Base-by-base conservation (phyloP, 2,888 invertebrate species). In the Cylloceria caligata region DNA sequence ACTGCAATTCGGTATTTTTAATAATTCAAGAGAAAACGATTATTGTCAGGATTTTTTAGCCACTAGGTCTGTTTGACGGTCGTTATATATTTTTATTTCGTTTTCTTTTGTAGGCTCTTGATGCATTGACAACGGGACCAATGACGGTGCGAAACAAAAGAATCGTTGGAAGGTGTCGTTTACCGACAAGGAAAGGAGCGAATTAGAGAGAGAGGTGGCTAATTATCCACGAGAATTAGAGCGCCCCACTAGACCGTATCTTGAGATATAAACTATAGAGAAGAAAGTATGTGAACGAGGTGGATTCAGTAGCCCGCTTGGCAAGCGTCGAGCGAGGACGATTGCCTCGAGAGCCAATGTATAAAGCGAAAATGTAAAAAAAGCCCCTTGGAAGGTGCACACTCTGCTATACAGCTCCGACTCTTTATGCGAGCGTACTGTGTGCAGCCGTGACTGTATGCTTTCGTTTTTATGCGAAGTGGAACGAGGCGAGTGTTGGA, bases 1-100 rank as follows among this genome's bases (percentile, higher is more conserved):
- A 85, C 81, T 83, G 86, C 84, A 88, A 88, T 88, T 80, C 87
- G 21, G 19, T 19, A 9, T 49, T 49, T 49, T 19, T 84, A 80
- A 88, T 89, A 9, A 9, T 45, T 9, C 9, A 19, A 16, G 47
- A 30, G 65, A 19, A 27, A 65, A 65, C 65, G 34, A 36, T 73
- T 36, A 57, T 60, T 11, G 52, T 52, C 16, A 34, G 13, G 1
- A 11, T 7, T 1, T 49, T 64, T 60, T 45, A 6, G 62, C 11
- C 3, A 16, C 4, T 7, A 39, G 42, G 7, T n/a, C 13, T 6
- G 24, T 55, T 30, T 19, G 27, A 34, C 34, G 16, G 7, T 0
- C 19, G 2, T 24, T 39, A 4, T 19, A 27, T n/a, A n/a, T n/a
- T n/a, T n/a, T 16, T 55, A 39, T 30, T 19, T 55, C 6, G 13